Evolutionary conservation across 2,797 vertebrate genomes (phyloP), one percentile per base, ranked within the genome.

Genomic region (Australoheros facetus): DNA sequence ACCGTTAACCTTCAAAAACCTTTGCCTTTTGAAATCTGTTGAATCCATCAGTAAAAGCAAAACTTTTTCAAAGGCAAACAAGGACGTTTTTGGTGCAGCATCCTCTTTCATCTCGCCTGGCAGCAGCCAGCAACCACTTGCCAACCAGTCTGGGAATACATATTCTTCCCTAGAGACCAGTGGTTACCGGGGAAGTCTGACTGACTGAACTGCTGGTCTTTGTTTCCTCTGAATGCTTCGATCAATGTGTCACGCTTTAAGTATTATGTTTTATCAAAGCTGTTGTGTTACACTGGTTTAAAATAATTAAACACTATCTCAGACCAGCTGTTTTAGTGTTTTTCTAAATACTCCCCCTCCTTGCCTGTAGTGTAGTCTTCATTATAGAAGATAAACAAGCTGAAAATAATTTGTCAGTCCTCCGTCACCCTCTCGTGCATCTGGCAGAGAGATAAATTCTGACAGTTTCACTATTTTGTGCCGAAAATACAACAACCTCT

Each of bases 311-410:
- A 17, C 66, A 48, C 6, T 5, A 23, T 23, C 30, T 55, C 26
- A 56, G 37, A 19, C 23, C n/a, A 2, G 62, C 62, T 69, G 26
- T 51, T 66, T 37, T 5, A 69, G 62, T 73, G 28, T 37, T 45
- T 26, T 28, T 78, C 32, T 37, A 56, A 53, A 75, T 30, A 30
- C 28, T 30, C 28, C 28, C 28, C 19, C 45, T 66, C 28, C 11
- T 32, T 11, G n/a, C 37, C 39, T 56, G 16, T 26, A 26, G 12
- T 30, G 64, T 48, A 51, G 19, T 17, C 45, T 62, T 53, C 17
- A 17, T 69, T 57, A 16, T 55, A 77, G 19, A 73, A 51, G 42
- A 69, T 69, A 69, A 69, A 69, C 42, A 69, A 69, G 42, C 54
- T 58, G 7, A 28, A 73, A 73, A 39, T 45, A 32, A 74, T 77